Percentiles rank a stretch among this genome's conserved stretches.
phyloP scores from a whole-genome alignment of 53 echinoderm and acorn worm species.

The Echinometra lucunter region DNA sequence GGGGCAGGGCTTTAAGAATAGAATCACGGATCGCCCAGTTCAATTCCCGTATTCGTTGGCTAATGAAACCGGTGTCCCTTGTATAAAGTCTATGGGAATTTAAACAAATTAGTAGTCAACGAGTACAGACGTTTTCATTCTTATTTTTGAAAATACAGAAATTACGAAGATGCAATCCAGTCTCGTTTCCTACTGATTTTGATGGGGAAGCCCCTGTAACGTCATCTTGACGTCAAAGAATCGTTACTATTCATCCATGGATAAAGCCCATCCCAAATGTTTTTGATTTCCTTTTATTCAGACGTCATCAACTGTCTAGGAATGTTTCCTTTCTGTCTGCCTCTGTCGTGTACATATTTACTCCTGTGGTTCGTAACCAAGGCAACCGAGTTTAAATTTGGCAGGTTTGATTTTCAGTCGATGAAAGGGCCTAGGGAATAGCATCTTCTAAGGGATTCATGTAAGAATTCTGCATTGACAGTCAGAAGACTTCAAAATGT shows the following conservation, averaged over 20 bases:
- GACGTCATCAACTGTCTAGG: not conserved
- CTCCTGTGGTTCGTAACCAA: not conserved
- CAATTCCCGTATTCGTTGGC: no score
- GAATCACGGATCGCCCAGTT: no score
- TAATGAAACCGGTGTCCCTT: no score
- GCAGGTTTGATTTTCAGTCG: not conserved
- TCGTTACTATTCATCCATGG: not conserved
- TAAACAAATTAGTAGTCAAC: no score
- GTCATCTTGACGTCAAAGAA: not conserved
- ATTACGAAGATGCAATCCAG: not conserved
- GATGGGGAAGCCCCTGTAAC: not conserved
- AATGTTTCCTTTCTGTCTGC: not conserved
- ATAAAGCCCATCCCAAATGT: not conserved
- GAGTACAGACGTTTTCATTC: no score
- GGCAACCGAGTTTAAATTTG: not conserved
- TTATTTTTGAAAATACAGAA: no score
- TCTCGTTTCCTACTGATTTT: not conserved
- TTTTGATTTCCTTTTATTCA: not conserved
- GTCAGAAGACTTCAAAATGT: no score
- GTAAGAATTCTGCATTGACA: no score
- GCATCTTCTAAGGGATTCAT: no score
- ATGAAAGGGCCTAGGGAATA: no score
- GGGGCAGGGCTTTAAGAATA: no score
- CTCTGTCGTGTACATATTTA: not conserved
- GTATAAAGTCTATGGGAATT: no score